These are phyloP conservation scores for Sylvia borin DNA, from an alignment of 2,797 vertebrate species.

Conservation along the genomic window DNA sequence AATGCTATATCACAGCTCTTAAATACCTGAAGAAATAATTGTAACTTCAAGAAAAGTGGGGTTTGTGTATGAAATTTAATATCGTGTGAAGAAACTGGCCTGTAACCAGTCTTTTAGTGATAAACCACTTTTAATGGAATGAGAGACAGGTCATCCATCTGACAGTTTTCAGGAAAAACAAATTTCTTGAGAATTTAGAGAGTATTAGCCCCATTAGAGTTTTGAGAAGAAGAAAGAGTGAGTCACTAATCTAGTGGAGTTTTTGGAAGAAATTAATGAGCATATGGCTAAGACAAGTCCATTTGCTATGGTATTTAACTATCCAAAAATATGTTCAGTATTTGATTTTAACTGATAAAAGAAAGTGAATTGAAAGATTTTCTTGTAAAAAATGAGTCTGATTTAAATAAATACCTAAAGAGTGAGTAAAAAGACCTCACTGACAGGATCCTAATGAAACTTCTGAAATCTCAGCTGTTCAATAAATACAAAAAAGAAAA, in stretches of 20 bases:
- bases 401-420: background rate
- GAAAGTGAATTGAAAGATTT: background rate
- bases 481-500: background rate
- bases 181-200: background rate
- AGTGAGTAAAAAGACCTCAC: background rate
- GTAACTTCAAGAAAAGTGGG: background rate
- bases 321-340: background rate
- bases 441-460: background rate
- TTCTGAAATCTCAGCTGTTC: background rate
- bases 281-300: background rate
- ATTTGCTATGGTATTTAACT: background rate
- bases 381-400: background rate
- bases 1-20: background rate
- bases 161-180: background rate
- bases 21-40: background rate
- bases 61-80: background rate
- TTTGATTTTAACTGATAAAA: background rate
- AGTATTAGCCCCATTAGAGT: background rate
- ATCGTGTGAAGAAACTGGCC: background rate
- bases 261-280: conserved; percentile 28
- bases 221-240: background rate
- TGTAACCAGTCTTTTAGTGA: background rate
- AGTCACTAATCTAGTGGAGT: background rate
- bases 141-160: background rate
- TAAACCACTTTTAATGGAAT: background rate